Percentiles rank a stretch among this genome's conserved stretches.
These are phyloP conservation scores for Azorinus chamasolen DNA, from an alignment of 2,888 invertebrate genomes.

Conservation along the genomic window DNA sequence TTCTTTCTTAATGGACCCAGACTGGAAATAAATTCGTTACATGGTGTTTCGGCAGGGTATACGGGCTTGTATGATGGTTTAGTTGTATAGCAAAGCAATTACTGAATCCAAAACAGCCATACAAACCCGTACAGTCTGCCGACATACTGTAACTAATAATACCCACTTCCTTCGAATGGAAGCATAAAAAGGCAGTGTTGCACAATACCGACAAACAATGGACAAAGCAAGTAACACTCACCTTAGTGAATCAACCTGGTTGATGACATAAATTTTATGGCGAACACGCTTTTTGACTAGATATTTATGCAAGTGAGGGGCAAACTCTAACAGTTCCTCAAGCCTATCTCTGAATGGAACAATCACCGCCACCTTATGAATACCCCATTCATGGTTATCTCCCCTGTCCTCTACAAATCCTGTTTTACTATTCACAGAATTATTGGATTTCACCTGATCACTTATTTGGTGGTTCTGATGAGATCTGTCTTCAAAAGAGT, in stretches of 20 bases:
- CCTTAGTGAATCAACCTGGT: slow-evolving; percentile 90
- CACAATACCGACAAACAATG: no score
- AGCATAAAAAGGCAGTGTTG: no score
- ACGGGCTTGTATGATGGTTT: no score
- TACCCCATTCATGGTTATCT: slow-evolving; percentile 50
- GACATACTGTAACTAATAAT: no score
- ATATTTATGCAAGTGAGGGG: slow-evolving; percentile 95
- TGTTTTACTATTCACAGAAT: neutral
- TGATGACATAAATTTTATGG: slow-evolving; percentile 95
- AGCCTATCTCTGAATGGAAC: slow-evolving; percentile 98
- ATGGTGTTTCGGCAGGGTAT: no score
- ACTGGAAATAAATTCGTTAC: no score
- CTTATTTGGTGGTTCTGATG: neutral
- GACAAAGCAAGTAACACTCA: no score
- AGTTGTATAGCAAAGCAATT: no score
- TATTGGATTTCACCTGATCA: neutral
- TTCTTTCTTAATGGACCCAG: no score
- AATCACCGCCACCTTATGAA: slow-evolving; percentile 91
- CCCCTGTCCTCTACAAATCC: neutral
- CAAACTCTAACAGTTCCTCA: slow-evolving; percentile 97
- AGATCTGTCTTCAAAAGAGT: neutral
- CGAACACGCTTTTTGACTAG: slow-evolving; percentile 92
- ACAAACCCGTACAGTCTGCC: no score
- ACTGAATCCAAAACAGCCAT: no score
- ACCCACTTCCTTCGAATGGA: no score